These are phyloP conservation scores for Agriopis marginaria DNA, from an alignment of 2,888 invertebrate genomes.

Conservation along the genomic window DNA sequence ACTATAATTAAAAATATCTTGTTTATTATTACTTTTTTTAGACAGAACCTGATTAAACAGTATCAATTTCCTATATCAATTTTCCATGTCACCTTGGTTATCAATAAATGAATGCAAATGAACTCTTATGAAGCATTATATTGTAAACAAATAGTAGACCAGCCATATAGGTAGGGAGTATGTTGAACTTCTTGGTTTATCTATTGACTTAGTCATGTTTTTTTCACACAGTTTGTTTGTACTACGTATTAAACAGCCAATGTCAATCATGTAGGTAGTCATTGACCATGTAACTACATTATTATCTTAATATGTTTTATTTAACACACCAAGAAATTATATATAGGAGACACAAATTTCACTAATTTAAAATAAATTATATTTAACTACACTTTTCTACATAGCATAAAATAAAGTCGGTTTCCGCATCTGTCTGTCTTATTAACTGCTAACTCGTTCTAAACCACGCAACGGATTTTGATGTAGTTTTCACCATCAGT, in stretches of 20 bases:
- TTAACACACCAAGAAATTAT: too few species aligned
- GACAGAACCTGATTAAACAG: background rate
- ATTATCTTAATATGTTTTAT: background rate
- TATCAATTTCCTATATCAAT: background rate
- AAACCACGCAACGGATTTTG: too few species aligned
- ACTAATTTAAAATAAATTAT: too few species aligned
- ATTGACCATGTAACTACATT: constrained; percentile 10
- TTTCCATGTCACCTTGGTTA: constrained; percentile 8
- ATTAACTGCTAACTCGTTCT: too few species aligned
- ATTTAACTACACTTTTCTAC: too few species aligned
- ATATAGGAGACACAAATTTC: too few species aligned
- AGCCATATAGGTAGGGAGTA: background rate
- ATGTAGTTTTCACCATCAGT: too few species aligned
- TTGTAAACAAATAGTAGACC: constrained; percentile 30
- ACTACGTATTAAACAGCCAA: constrained; percentile 10
- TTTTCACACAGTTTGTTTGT: constrained; percentile 7
- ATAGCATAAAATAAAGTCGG: too few species aligned
- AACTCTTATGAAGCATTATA: constrained; percentile 13
- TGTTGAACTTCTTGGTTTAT: constrained; percentile 7
- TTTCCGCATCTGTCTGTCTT: too few species aligned
- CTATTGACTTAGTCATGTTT: constrained; percentile 15
- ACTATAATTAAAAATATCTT: too few species aligned
- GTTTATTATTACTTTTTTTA: background rate
- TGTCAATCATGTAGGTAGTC: constrained; percentile 6
- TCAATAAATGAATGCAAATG: constrained; percentile 17